A percentile compares a stretch with the other conserved stretches of the same genome.
phyloP scores from a whole-genome alignment of 2,888 invertebrate genomes.

The Andricus quercusramuli region DNA sequence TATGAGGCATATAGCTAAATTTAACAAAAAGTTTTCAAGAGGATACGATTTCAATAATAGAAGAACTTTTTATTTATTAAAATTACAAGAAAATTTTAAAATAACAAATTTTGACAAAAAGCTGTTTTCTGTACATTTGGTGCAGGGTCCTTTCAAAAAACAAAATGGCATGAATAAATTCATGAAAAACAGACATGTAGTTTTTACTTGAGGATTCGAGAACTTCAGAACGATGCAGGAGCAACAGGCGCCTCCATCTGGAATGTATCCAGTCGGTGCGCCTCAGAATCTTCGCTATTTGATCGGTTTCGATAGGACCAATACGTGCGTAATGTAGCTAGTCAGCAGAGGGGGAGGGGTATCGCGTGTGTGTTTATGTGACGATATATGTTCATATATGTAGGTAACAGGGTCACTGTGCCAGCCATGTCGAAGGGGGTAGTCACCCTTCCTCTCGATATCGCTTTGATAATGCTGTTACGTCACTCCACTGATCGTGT shows the following conservation, averaged over 20 bases:
- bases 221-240: constrained; percentile 38
- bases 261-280: constrained; percentile 64
- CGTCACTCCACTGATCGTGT: constrained; percentile 1
- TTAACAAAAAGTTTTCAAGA: too few species aligned
- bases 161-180: background rate
- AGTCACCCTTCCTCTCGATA: constrained; percentile 52
- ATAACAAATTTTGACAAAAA: too few species aligned
- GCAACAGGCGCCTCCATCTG: constrained; percentile 61
- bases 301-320: constrained; percentile 71
- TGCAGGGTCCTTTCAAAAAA: too few species aligned
- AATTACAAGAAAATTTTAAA: too few species aligned
- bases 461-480: constrained; percentile 49
- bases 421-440: constrained; percentile 62
- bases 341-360: constrained; percentile 2
- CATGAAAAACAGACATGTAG: background rate
- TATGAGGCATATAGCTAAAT: too few species aligned
- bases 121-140: too few species aligned
- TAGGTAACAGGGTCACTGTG: constrained; percentile 72
- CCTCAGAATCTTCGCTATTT: constrained; percentile 76
- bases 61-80: too few species aligned
- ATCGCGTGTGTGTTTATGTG: constrained; percentile 55
- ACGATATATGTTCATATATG: constrained; percentile 59
- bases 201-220: background rate
- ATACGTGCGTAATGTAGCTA: constrained; percentile 58
- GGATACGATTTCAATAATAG: too few species aligned